Percentiles rank a stretch among this genome's conserved stretches.
Conservation (phyloP, 1,140 invertebrate species). For the Drosophila ogumai region DNA sequence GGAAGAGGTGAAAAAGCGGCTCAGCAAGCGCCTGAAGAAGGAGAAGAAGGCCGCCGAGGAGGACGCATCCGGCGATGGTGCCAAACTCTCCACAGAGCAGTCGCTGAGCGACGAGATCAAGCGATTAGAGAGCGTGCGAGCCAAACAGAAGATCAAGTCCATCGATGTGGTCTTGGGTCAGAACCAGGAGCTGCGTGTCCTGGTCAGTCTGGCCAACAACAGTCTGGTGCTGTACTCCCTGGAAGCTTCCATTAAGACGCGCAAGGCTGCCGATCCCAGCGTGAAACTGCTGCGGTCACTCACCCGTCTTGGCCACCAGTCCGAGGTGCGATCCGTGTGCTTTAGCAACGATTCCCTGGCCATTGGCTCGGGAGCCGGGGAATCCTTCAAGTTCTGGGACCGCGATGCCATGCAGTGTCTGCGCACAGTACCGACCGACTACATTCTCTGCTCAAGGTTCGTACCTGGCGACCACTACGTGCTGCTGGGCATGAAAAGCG, state of each 20-base stretch:
- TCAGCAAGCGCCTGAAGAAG: slow-evolving; percentile 92
- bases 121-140: slow-evolving; percentile 88
- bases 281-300: slow-evolving; percentile 86
- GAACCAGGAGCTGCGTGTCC: slow-evolving; percentile 89
- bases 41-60: slow-evolving; percentile 86
- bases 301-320: slow-evolving; percentile 92
- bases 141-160: slow-evolving; percentile 89
- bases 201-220: slow-evolving; percentile 89
- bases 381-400: slow-evolving; percentile 97
- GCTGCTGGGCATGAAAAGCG: slow-evolving; percentile 94
- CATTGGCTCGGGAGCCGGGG: slow-evolving; percentile 93
- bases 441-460: slow-evolving; percentile 92
- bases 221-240: slow-evolving; percentile 89
- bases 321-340: slow-evolving; percentile 93
- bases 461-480: slow-evolving; percentile 96
- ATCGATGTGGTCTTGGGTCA: slow-evolving; percentile 89
- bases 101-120: slow-evolving; percentile 91
- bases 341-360: slow-evolving; percentile 97
- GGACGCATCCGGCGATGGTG: slow-evolving; percentile 25
- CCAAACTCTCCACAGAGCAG: slow-evolving; percentile 65
- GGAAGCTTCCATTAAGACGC: slow-evolving; percentile 85
- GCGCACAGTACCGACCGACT: slow-evolving; percentile 90
- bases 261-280: slow-evolving; percentile 84
- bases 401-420: slow-evolving; percentile 93
- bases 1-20: slow-evolving; percentile 89